Base-by-base conservation (phyloP, 53 echinoderm and acorn worm genomes). In the Zoroaster sp. region DNA sequence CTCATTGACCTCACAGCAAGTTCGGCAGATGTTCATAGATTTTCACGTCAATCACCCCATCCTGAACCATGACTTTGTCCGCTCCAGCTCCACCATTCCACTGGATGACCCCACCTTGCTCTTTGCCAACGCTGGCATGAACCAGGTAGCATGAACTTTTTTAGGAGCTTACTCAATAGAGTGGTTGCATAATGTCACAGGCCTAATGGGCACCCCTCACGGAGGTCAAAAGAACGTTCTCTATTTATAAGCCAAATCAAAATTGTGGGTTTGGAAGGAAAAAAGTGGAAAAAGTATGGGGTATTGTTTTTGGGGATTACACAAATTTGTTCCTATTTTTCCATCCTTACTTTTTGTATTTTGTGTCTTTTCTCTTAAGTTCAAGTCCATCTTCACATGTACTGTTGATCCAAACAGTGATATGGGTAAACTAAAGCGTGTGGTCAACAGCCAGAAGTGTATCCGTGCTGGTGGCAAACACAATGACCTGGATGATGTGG, bases 381-480 rank as follows among this genome's bases (percentile, higher is more conserved):
- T 87, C 88, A 99, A 99, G 78, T 93, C 99, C 40, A 98, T 99
- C 47, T 99, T 99, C 78, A 90, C 86, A 30, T 96, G 99, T 37
- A 96, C 94, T n/a, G 99, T 99, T 35, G 99, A 96, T 49, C 99
- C 99, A 4, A 99, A 94, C 86, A 98, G 98, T 35, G 99, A 99
- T 47, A 87, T 99, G 93, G 99, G 85, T 2, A 94, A 92, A 28
- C 68, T 89, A 44, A 80, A 87, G 65, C 91, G 99, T 72, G 99
- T 89, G n/a, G 96, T 91, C 7, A 99, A 99, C 93, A 94, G 94
- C 37, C 99, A 99, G 92, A 99, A 99, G 85, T 98, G 99, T 79
- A 99, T 96, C 90, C 94, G 98, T 68, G 99, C 99, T 18, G 99
- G 96, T 20, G 98, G 99, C 20, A 99, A 99, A 86, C 99, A 96